Percentiles rank a stretch among this genome's conserved stretches.
These are phyloP conservation scores for Apodemia duryi DNA, from an alignment of 2,888 invertebrate species.

Conservation along the genomic window DNA sequence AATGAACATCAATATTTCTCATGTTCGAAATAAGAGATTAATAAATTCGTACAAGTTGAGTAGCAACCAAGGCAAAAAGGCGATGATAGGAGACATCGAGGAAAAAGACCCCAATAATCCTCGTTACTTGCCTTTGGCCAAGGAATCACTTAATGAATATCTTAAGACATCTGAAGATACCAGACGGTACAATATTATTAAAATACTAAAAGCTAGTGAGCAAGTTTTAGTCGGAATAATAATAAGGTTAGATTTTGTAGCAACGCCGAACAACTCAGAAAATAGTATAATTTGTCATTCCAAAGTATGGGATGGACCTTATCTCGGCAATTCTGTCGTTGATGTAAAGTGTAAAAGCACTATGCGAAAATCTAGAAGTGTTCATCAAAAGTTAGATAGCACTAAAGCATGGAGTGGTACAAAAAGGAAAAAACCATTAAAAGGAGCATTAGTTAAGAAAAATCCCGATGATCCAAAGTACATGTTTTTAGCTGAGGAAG, in stretches of 20 bases:
- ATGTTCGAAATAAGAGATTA: not conserved
- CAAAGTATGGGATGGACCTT: slow-evolving; percentile 71
- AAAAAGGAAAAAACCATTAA: slow-evolving; percentile 28
- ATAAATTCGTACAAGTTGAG: not conserved
- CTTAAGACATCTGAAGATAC: slow-evolving; percentile 33
- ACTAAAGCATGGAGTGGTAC: slow-evolving; percentile 28
- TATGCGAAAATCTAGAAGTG: not conserved
- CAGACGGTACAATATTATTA: slow-evolving; percentile 36
- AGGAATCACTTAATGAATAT: slow-evolving; percentile 44
- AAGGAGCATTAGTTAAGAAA: slow-evolving; percentile 29
- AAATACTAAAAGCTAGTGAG: slow-evolving; percentile 41
- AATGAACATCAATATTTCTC: not conserved
- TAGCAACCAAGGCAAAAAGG: not conserved
- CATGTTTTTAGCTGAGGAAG: slow-evolving; percentile 41
- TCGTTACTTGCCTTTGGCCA: slow-evolving; percentile 34
- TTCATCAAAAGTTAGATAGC: slow-evolving; percentile 28
- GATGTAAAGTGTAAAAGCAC: slow-evolving; percentile 43
- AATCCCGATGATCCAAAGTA: slow-evolving; percentile 36
- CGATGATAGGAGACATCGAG: slow-evolving; percentile 26
- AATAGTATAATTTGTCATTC: slow-evolving; percentile 51
- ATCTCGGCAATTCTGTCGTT: slow-evolving; percentile 59
- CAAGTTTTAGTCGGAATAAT: slow-evolving; percentile 42
- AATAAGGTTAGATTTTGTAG: slow-evolving; percentile 44
- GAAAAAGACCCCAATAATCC: not conserved
- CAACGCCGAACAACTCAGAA: slow-evolving; percentile 31